Evolutionary conservation across 2,888 invertebrate species (phyloP), one percentile per base, ranked within the genome.

Genomic region (Cephonodes hylas): DNA sequence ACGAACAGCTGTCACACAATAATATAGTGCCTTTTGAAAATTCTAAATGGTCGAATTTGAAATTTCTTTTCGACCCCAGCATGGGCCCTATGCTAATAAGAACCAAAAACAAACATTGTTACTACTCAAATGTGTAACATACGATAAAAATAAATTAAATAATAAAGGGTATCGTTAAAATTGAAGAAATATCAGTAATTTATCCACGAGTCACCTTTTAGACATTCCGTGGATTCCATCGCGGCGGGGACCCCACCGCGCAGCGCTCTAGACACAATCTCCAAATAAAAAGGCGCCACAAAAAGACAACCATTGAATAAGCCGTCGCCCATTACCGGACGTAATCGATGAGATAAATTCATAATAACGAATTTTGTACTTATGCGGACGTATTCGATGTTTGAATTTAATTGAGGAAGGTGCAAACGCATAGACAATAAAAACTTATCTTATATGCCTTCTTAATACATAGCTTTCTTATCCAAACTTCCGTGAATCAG

Each of bases 101-200:
- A 66, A 85, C 85, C 86, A 88, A 91, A 91, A 92, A 92, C 92
- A 92, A 92, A 92, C 90, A 90, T 89, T 88, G 90, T 87, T 90
- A 90, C 89, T 88, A 87, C 86, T 82, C 85, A 86, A 91, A 92
- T 92, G 91, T 91, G 92, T 91, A 92, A 92, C 91, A 88, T 89
- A 88, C 88, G 82, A 91, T 91, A 89, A 87, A 89, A 91, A 91
- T 91, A 92, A 91, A 91, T 92, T 91, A 91, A 91, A 91, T 89
- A 91, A 91, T 92, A 91, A 91, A 90, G 86, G 84, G 89, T 86
- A 90, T 92, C 92, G 90, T 92, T 92, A 92, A 92, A 92, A 92
- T 88, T 86, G 86, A 90, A 89, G 89, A 92, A 91, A 92, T 91
- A 88, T 86, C 79, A 82, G 91, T 92, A 91, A 92, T 92, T 91